These are phyloP conservation scores for Furcula furcula DNA, from an alignment of 2,888 invertebrate species.

Conservation along the genomic window DNA sequence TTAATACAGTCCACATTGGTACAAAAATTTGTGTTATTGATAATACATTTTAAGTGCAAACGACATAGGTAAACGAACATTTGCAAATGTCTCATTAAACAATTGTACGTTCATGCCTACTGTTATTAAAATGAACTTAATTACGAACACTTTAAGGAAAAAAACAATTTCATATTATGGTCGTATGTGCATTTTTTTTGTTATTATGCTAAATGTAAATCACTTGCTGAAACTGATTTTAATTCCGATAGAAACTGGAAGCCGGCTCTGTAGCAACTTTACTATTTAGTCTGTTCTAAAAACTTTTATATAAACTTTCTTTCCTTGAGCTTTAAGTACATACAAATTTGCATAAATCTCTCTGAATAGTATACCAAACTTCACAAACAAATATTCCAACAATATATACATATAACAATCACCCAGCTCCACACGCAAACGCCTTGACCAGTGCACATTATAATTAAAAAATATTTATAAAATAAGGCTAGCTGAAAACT, in stretches of 20 bases:
- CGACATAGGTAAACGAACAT: background rate
- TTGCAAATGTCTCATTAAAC: background rate
- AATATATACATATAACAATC: slow-evolving; percentile 45
- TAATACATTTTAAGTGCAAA: too few species aligned
- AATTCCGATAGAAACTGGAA: too few species aligned
- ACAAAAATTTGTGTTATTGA: too few species aligned
- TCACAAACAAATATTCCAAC: slow-evolving; percentile 15
- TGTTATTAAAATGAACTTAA: background rate
- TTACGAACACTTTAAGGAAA: too few species aligned
- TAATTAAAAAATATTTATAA: slow-evolving; percentile 60
- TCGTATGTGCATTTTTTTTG: too few species aligned
- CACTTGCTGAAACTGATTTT: too few species aligned
- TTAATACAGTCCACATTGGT: too few species aligned
- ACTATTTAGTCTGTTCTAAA: slow-evolving; percentile 9
- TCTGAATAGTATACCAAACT: slow-evolving; percentile 1
- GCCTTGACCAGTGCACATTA: slow-evolving; percentile 58
- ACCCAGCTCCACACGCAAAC: slow-evolving; percentile 54
- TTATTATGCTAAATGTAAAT: too few species aligned
- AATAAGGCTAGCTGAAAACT: slow-evolving; percentile 77
- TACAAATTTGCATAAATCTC: slow-evolving; percentile 4
- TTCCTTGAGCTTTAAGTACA: slow-evolving; percentile 19
- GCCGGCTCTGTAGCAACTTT: slow-evolving; percentile 6
- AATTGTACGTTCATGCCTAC: background rate
- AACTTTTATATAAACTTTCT: too few species aligned
- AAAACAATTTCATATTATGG: too few species aligned